phyloP scores from a whole-genome alignment of 2,888 invertebrate genomes.

The Sminthurinus aureus region DNA sequence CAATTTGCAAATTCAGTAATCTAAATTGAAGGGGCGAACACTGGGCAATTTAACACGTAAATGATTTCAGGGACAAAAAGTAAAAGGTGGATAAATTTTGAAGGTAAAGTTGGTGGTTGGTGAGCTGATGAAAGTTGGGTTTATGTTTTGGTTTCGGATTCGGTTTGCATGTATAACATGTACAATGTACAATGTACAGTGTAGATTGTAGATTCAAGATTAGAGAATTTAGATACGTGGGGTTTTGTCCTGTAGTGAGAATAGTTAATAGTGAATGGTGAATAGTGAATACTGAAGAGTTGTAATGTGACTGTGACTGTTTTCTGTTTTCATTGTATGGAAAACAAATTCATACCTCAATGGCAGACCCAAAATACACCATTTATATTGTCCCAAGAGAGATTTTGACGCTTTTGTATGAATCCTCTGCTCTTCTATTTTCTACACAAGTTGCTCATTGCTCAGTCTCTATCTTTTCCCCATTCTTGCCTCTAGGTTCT shows the following conservation, averaged over 20 bases:
- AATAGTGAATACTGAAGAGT: too few species aligned
- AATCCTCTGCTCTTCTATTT: background rate
- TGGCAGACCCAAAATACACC: conserved; percentile 31
- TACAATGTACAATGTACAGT: background rate
- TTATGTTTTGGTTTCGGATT: background rate
- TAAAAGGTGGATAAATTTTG: too few species aligned
- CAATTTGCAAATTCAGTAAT: too few species aligned
- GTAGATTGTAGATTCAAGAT: background rate
- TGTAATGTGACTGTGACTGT: background rate
- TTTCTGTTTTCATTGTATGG: background rate
- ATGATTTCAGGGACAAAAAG: too few species aligned
- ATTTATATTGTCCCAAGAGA: conserved; percentile 52
- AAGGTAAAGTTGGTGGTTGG: too few species aligned
- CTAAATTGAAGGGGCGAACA: too few species aligned
- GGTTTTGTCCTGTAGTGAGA: background rate
- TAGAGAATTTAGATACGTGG: too few species aligned
- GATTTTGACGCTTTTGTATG: conserved; percentile 36
- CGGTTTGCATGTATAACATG: background rate
- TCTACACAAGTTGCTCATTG: conserved; percentile 8
- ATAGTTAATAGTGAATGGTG: too few species aligned
- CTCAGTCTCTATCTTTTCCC: conserved; percentile 19
- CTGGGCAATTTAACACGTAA: too few species aligned
- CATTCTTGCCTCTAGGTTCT: background rate
- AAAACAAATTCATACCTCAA: conserved; percentile 31
- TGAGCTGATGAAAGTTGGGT: too few species aligned